Base-by-base conservation (phyloP, 2,888 invertebrate species). In the Noctua comes region DNA sequence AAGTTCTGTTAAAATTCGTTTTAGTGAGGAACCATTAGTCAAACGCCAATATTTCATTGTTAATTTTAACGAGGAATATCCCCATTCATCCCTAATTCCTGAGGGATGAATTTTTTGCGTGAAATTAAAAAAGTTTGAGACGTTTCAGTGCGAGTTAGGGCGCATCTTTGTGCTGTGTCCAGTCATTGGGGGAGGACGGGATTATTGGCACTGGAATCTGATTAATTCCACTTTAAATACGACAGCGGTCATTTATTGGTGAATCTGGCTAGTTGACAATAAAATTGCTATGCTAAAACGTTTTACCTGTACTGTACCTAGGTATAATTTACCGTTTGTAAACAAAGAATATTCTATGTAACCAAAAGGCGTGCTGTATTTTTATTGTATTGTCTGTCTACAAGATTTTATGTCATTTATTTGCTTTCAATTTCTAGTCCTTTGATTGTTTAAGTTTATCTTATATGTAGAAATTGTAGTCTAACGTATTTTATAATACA, bases 61-160 rank as follows among this genome's bases (percentile, higher is more conserved):
- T 92, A 93, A 93, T 93, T 93, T 92, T 92, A 93, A 93, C 92
- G 92, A 93, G 91, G 80, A 85, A 84, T 86, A 85, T 80, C 75
- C 72, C 83, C 77, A 89, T 89, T 89, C 78, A 89, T 73, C 65
- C 76, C 77, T 84, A 83, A 90, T 88, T 89, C 88, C 88, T 88
- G 78, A 81, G 88, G 89, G 92, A 90, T 91, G 89, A 88, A 91
- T 93, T 93, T 86, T 94, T 92, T 91, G 90, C 90, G 89, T 91
- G 91, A 96, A 95, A 95, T 96, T 95, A 96, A 95, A 96, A 96
- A 96, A 95, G 95, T 96, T 96, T 90, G 77, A 79, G 89, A 79
- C 78, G 78, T 81, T 88, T 80, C 83, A 82, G 77, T 88, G 76
- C 65, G 82, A 77, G 76, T 62, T 65, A 83, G 80, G 85, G 86